Evolutionary conservation across 35 echinoderm and acorn worm species (phyloP).

Genomic region (Diadema setosum): DNA sequence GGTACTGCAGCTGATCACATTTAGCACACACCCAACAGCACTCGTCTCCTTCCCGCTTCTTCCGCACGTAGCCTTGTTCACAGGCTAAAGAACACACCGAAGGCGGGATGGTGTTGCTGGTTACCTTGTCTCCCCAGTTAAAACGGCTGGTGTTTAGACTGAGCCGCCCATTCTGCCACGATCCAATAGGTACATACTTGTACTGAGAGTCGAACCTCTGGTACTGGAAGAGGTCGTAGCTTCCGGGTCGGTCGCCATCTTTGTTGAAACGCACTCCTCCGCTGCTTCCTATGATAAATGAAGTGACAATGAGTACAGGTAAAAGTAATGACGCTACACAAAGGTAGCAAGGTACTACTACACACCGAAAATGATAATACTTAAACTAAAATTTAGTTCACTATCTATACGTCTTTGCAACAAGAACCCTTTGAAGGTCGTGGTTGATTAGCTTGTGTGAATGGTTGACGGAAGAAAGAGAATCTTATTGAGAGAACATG

Average conservation of each 20-base stretch:
- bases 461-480: too few relatives aligned
- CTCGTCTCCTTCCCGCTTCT: conserved; percentile 47
- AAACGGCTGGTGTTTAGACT: conserved; percentile 46
- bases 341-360: too few relatives aligned
- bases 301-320: too few relatives aligned
- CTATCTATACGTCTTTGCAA: neutral
- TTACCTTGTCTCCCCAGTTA: conserved; percentile 42
- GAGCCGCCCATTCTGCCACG: conserved; percentile 54
- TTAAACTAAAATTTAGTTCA: too few relatives aligned
- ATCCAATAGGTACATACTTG: conserved; percentile 71
- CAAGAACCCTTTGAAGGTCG: neutral
- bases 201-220: neutral
- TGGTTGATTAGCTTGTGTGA: too few relatives aligned
- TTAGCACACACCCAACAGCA: conserved; percentile 92
- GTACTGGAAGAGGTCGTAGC: conserved; percentile 89
- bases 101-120: neutral
- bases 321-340: too few relatives aligned
- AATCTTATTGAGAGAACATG: too few relatives aligned
- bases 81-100: conserved; percentile 78
- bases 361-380: too few relatives aligned
- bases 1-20: conserved; percentile 56
- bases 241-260: conserved; percentile 78
- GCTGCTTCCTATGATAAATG: conserved; percentile 49
- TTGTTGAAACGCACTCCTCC: conserved; percentile 85
- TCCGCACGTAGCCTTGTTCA: conserved; percentile 19